These are phyloP conservation scores for Dasyprocta punctata DNA, from an alignment of 2,113 vertebrate genomes.

Conservation along the genomic window DNA sequence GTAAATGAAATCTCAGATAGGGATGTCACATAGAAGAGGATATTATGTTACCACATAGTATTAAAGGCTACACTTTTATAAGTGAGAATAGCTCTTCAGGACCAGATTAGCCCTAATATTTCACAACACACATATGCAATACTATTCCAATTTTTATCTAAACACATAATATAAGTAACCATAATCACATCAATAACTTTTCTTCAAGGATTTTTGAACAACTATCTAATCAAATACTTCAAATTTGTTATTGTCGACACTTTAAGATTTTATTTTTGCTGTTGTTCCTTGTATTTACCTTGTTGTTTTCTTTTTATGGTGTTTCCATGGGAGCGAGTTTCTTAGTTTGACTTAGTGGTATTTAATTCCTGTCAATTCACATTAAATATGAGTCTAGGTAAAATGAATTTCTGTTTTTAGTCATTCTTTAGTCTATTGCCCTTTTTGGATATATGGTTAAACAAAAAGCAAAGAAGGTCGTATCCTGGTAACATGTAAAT, in stretches of 20 bases:
- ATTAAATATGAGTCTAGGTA: background rate
- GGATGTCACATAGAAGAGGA: no score
- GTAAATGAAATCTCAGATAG: background rate
- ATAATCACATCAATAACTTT: background rate
- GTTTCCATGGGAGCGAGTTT: background rate
- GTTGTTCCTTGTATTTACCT: background rate
- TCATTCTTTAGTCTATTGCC: background rate
- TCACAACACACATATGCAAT: background rate
- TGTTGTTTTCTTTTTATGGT: background rate
- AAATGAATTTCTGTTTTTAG: background rate
- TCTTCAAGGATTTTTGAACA: background rate
- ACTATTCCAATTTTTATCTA: background rate
- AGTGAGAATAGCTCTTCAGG: background rate
- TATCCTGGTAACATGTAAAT: background rate
- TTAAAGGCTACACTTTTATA: background rate
- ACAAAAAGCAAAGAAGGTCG: background rate
- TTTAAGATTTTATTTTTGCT: background rate
- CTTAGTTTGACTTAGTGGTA: background rate
- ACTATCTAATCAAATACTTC: background rate
- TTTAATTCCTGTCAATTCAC: slow-evolving; percentile 31
- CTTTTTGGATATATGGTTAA: background rate
- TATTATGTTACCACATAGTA: no score
- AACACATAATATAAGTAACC: background rate
- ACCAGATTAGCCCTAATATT: background rate
- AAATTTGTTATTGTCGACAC: background rate